Evolutionary conservation across 2,113 vertebrate genomes (phyloP), one percentile per base, ranked within the genome.

Genomic region (Eupsittula cactorum): DNA sequence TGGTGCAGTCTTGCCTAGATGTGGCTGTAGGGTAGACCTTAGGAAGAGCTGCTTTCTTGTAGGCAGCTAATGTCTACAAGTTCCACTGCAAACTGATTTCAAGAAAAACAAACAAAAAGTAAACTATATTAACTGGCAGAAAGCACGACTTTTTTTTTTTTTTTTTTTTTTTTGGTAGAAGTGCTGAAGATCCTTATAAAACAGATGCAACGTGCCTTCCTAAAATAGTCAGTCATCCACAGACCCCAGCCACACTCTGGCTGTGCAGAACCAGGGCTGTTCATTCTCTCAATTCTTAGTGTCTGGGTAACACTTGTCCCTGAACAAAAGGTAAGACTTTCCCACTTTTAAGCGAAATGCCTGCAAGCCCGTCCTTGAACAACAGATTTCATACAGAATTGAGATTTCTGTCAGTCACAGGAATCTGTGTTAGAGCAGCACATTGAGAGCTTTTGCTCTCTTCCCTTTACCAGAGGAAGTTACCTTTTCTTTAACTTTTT

Each of bases 11-110:
- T 71, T 79, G 65, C 31, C 37, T 24, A 7, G 13, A 6, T 60
- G 37, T 63, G 23, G 28, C 17, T 47, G 1, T 33, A 16, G 35
- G 15, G 24, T 13, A 41, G 46, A 70, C 27, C 28, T 46, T 28
- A 21, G 59, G 49, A 82, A 85, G 42, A 8, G 6, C 28, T 42
- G 4, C 16, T 71, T 75, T 84, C 19, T 59, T 78, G 25, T 16
- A 46, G 63, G 33, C 0, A 3, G n/a, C 11, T 4, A 16, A 39
- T 16, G 4, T 4, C 57, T 35, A n/a, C 57, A 35, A 24, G 6
- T 55, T 75, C 49, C 16, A 63, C 57, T 10, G 13, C 57, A 59
- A 59, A n/a, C 8, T 23, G 23, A 59, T n/a, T n/a, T 23, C 33
- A n/a, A 21, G 13, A 59, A 53, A 53, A 53, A 31, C 4, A 23